phyloP scores from a whole-genome alignment of 2,113 vertebrate genomes.

The Bungarus multicinctus region DNA sequence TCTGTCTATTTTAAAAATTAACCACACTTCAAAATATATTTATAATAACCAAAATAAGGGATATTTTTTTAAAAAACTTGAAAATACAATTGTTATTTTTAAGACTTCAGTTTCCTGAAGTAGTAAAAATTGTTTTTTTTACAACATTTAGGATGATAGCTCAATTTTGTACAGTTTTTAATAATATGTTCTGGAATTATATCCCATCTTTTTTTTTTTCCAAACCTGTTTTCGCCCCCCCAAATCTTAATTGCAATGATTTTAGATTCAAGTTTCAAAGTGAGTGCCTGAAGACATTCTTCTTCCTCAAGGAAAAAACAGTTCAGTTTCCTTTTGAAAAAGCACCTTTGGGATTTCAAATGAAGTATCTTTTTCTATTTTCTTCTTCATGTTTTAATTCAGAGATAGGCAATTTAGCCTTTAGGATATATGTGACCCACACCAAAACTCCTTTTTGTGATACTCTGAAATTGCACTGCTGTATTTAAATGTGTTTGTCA shows the following conservation, averaged over 20 bases:
- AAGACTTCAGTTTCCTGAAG: background rate
- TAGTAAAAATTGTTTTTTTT: background rate
- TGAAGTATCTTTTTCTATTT: background rate
- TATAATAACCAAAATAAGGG: background rate
- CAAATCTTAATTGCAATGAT: background rate
- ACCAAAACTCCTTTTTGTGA: background rate
- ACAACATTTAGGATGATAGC: background rate
- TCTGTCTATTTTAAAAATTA: background rate
- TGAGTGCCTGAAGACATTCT: background rate
- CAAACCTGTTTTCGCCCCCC: background rate
- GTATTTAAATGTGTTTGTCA: background rate
- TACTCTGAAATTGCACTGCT: background rate
- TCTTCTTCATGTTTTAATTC: background rate
- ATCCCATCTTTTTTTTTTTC: background rate
- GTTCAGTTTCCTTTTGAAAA: background rate
- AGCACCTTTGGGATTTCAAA: background rate
- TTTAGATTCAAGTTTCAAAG: background rate
- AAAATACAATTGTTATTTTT: background rate
- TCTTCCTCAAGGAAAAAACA: background rate
- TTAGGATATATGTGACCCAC: background rate
- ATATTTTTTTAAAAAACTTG: background rate
- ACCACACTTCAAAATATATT: background rate
- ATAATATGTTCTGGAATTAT: background rate
- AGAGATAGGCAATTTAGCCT: background rate
- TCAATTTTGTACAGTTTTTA: background rate